Base-by-base conservation (phyloP, 2,797 vertebrate genomes). In the Pterois miles region DNA sequence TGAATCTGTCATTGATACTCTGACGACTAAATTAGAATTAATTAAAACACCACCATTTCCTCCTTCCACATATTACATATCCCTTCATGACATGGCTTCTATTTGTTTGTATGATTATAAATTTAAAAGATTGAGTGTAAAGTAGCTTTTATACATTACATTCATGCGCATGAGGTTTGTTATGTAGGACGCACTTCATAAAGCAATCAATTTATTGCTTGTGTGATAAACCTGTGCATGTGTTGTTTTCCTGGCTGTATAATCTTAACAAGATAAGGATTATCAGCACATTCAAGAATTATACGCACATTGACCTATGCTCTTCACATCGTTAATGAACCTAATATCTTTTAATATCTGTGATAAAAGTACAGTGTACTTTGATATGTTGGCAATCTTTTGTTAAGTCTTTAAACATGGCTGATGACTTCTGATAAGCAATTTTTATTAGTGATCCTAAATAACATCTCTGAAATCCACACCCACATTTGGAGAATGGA, bases 191-290 rank as follows among this genome's bases (percentile, higher is more conserved):
- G 14, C 14, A 43, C 40, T 48, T 66, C 16, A 74, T 57, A 29
- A 36, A 25, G 13, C 9, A 33, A 1, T 8, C 20, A 8, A 57
- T 78, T 79, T 76, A 75, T 68, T 79, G 65, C 36, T 50, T 46
- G 16, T 40, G 38, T 40, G 58, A 85, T 76, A 76, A 71, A 9
- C 9, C 43, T 63, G 16, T 8, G 22, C 20, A 36, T 29, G 27
- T 14, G 1, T 31, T 67, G 12, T 65, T 16, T 48, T 33, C 14
- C 2, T 25, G 23, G 9, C 7, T 46, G 34, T n/a, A 38, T 50
- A 9, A 70, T 76, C 57, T 71, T 25, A 29, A 38, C 2, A 18
- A 80, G 71, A 87, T 83, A 82, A 86, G 65, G 43, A 27, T 18
- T 9, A 50, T 67, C 52, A 57, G 2, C 18, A n/a, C n/a, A n/a